A percentile compares a stretch with the other conserved stretches of the same genome.
These are phyloP conservation scores for Acanthurus tractus DNA, from an alignment of 2,797 vertebrate genomes.

Conservation along the genomic window DNA sequence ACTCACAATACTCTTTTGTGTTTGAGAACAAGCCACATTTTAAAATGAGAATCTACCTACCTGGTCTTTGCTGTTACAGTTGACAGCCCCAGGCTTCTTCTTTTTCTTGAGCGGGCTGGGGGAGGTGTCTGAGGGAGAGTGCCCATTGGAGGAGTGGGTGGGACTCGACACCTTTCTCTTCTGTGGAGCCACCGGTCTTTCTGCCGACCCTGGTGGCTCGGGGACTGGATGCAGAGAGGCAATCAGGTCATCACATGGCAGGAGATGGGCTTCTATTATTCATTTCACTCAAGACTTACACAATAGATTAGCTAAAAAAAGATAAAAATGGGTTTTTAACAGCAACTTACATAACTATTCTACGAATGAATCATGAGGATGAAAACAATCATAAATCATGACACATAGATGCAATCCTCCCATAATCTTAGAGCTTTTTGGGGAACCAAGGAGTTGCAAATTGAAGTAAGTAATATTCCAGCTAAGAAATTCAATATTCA, in stretches of 20 bases:
- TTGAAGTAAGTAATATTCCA: conserved; percentile 26
- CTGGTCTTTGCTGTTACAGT: conserved; percentile 95
- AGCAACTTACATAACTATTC: neutral
- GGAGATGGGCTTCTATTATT: conserved; percentile 23
- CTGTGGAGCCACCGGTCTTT: conserved; percentile 88
- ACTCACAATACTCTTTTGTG: neutral
- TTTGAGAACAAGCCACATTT: conserved; percentile 36
- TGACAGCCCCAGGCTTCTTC: conserved; percentile 96
- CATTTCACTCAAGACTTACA: neutral
- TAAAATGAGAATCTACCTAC: conserved; percentile 75
- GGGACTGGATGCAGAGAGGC: conserved; percentile 69
- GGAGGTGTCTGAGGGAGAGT: conserved; percentile 96
- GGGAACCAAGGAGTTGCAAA: neutral
- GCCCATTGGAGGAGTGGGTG: conserved; percentile 97
- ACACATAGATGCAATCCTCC: neutral
- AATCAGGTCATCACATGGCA: conserved; percentile 23
- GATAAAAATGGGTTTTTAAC: neutral
- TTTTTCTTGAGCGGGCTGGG: conserved; percentile 97
- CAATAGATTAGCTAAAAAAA: neutral
- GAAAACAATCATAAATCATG: neutral
- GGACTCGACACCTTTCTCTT: conserved; percentile 97
- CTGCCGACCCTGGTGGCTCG: conserved; percentile 91
- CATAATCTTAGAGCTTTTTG: neutral
- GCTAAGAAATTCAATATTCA: neutral
- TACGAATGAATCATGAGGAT: neutral